A percentile compares a stretch with the other conserved stretches of the same genome.
Conservation (phyloP, 2,113 vertebrate genomes). For the Trinectes maculatus region DNA sequence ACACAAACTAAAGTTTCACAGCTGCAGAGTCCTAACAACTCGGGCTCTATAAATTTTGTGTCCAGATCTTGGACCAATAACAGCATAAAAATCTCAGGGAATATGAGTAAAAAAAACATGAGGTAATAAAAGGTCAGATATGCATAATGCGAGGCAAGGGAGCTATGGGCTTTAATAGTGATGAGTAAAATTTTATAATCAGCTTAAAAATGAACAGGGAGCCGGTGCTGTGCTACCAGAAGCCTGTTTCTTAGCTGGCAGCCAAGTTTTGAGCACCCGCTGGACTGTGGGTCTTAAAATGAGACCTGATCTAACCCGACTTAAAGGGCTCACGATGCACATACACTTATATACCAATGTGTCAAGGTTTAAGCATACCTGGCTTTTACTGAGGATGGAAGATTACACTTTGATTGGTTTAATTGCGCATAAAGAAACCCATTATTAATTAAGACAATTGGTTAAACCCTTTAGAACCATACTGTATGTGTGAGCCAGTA, state of each 20-base stretch:
- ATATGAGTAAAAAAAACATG: neutral
- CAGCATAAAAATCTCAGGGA: neutral
- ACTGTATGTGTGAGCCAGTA: too few species aligned
- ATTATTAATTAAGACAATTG: too few species aligned
- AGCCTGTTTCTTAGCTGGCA: neutral
- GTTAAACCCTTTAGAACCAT: too few species aligned
- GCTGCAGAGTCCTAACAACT: neutral
- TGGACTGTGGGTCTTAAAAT: neutral
- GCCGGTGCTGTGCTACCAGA: neutral
- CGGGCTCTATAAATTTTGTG: neutral
- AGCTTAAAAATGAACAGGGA: neutral
- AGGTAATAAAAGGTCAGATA: neutral
- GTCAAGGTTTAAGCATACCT: too few species aligned
- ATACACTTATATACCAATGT: too few species aligned
- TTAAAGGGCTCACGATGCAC: too few species aligned
- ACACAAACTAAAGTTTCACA: too few species aligned
- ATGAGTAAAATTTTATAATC: constrained; percentile 3
- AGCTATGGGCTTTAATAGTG: neutral
- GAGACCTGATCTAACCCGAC: constrained; percentile 3
- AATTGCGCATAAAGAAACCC: too few species aligned
- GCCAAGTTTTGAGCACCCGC: neutral
- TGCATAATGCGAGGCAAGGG: neutral
- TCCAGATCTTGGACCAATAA: neutral
- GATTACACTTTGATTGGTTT: too few species aligned
- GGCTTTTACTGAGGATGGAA: too few species aligned